Base-by-base conservation (phyloP, 2,888 invertebrate species). In the Corythucha ciliata region DNA sequence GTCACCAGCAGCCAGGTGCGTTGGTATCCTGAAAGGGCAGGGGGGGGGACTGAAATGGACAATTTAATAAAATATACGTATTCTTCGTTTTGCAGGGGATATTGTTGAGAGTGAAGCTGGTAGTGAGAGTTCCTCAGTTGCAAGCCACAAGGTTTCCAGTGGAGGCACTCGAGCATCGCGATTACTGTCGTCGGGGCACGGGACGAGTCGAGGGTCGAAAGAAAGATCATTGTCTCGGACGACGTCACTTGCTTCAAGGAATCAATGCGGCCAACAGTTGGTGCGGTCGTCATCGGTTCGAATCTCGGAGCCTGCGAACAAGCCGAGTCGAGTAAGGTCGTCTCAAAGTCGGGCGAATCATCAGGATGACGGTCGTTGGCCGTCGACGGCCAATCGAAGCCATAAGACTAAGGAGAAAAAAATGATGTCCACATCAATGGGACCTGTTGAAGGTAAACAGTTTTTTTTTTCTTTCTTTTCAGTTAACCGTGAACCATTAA, bases 311-410 rank as follows among this genome's bases (percentile, higher is more conserved):
- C n/a, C n/a, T n/a, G n/a, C n/a, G n/a, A n/a, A n/a, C n/a, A n/a
- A n/a, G n/a, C n/a, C n/a, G n/a, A n/a, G n/a, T n/a, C n/a, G n/a
- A n/a, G n/a, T n/a, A n/a, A n/a, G n/a, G n/a, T n/a, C n/a, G n/a
- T n/a, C n/a, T n/a, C n/a, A n/a, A n/a, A n/a, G n/a, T n/a, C n/a
- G n/a, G n/a, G n/a, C n/a, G n/a, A n/a, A n/a, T n/a, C n/a, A n/a
- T n/a, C 49, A 40, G 18, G 82, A 83, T 59, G 83, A 83, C 61
- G 81, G 80, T 47, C 72, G 81, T 58, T 82, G 82, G 82, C 82
- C 82, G 3, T 70, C 74, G 2, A 70, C 72, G 26, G 61, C 49
- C 10, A 44, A 44, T 16, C 47, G 48, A 42, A 24, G 16, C 48
- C 45, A 46, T 12, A 49, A 49, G 24, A 21, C 49, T 51, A 44